Evolutionary conservation across 2,797 vertebrate genomes (phyloP), one percentile per base, ranked within the genome.

Genomic region (Myiotriccus ornatus): DNA sequence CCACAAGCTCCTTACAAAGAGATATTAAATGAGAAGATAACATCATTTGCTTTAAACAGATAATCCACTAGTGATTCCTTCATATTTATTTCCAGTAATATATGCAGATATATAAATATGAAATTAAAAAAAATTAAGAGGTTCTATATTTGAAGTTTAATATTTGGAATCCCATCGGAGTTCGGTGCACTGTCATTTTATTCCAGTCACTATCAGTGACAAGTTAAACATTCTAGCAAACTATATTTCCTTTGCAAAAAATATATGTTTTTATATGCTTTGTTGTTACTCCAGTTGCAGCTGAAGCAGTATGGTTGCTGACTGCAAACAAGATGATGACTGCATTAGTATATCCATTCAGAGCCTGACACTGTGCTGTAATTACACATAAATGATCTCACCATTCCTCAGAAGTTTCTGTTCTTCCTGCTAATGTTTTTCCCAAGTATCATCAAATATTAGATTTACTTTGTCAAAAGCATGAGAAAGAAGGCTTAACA

Each of bases 311-410:
- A 6, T 77, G 57, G 30, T 19, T 96, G 84, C 82, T 68, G 52
- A n/a, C 65, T 88, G 56, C 10, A 6, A 92, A 63, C n/a, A 68
- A 82, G 46, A 32, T 79, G 87, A 83, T 34, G 67, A 49, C 70
- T 79, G 56, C 71, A 32, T 84, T 67, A 50, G 37, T 73, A 81
- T 71, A 68, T 27, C 63, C 59, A 70, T 41, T 32, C 59, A 47
- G 39, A 90, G 47, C 43, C 70, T 76, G 83, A 69, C 41, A 43
- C 39, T 30, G 30, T 52, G 15, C 71, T 82, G 63, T 89, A 93
- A 95, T 93, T 87, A 85, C 37, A 81, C 69, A 83, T 56, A 83
- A 77, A 87, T 78, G 78, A 87, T 74, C 64, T 65, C 88, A 83
- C 19, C 15, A 39, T 32, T 92, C 32, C 75, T 52, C 47, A 82